These are phyloP conservation scores for Brienomyrus brachyistius DNA, from an alignment of 2,113 vertebrate genomes.

Conservation along the genomic window DNA sequence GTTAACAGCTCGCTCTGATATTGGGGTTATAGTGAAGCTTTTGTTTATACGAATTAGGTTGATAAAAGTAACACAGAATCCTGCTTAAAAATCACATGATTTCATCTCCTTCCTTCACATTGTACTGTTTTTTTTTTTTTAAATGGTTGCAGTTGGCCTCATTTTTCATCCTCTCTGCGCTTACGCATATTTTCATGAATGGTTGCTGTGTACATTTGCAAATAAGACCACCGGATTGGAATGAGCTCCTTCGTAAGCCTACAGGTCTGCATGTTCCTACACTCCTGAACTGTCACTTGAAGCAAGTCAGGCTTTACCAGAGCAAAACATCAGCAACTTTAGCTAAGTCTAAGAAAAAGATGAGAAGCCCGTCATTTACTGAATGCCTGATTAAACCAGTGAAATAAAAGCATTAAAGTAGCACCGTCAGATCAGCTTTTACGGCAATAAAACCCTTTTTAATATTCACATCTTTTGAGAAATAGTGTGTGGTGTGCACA, in stretches of 20 bases:
- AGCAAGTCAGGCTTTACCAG: background rate
- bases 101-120: background rate
- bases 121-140: background rate
- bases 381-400: background rate
- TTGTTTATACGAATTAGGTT: background rate
- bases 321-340: background rate
- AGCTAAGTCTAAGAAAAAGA: background rate
- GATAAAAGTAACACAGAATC: background rate
- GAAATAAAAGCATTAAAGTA: background rate
- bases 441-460: background rate
- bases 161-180: background rate
- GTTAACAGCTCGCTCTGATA: background rate
- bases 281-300: background rate
- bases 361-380: background rate
- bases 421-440: background rate
- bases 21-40: background rate
- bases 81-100: background rate
- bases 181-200: background rate
- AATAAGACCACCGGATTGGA: background rate
- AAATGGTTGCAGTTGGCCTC: background rate
- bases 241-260: background rate
- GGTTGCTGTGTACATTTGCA: background rate
- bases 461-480: background rate
- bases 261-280: background rate
- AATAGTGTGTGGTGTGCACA: background rate